Percentiles rank a stretch among this genome's conserved stretches.
phyloP scores from a whole-genome alignment of 2,888 invertebrate species.

The Diabrotica balteata region DNA sequence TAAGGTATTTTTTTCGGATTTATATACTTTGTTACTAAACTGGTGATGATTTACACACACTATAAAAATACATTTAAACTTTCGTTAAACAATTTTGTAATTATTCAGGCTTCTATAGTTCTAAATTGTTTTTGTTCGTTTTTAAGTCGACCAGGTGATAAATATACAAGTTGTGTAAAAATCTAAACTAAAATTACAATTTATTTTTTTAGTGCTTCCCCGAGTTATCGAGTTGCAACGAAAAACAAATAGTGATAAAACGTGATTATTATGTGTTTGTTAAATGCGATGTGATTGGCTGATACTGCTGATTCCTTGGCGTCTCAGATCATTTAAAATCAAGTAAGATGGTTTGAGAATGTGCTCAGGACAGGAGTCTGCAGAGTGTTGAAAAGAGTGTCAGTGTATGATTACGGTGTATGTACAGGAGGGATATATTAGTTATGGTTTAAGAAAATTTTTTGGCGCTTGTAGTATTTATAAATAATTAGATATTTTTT shows the following conservation, averaged over 20 bases:
- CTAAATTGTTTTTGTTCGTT: conserved; percentile 3
- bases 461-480: neutral
- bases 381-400: conserved; percentile 60
- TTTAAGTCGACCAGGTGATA: conserved; percentile 9
- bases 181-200: conserved; percentile 23
- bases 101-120: too few species aligned
- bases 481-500: too few species aligned
- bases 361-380: conserved; percentile 60
- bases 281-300: conserved; percentile 36
- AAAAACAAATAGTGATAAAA: conserved; percentile 15
- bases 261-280: conserved; percentile 21
- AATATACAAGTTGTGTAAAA: conserved; percentile 16
- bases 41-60: too few species aligned
- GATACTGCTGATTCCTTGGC: conserved; percentile 39
- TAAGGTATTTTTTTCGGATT: too few species aligned
- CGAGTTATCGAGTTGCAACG: conserved; percentile 13
- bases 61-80: too few species aligned
- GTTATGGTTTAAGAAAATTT: conserved; percentile 12
- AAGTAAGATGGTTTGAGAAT: conserved; percentile 62
- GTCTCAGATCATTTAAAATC: conserved; percentile 57
- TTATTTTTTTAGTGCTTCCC: neutral
- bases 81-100: too few species aligned
- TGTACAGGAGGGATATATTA: conserved; percentile 35
- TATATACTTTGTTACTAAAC: too few species aligned
- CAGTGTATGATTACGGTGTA: conserved; percentile 57